These are phyloP conservation scores for Sigmodon hispidus DNA, from an alignment of 2,113 vertebrate species.

Conservation along the genomic window DNA sequence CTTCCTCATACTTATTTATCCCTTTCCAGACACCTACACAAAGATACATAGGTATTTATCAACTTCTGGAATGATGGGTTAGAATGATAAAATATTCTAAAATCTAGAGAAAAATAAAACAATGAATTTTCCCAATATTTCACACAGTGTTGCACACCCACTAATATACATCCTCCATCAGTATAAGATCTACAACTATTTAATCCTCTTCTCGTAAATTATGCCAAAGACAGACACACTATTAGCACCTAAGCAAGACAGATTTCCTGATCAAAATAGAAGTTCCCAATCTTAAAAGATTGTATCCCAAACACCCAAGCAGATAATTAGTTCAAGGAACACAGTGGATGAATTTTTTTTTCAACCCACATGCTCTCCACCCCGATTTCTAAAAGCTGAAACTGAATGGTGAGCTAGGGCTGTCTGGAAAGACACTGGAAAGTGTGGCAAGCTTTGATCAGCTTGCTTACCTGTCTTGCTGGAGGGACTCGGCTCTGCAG, in stretches of 20 bases:
- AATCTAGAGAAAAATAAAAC: constrained; percentile 25
- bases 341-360: not conserved
- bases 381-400: constrained; percentile 42
- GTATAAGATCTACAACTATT: constrained; percentile 3
- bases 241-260: constrained; percentile 26
- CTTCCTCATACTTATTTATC: not conserved
- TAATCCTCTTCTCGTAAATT: constrained; percentile 48
- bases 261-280: not conserved
- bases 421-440: too few species aligned
- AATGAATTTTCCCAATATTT: not conserved
- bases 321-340: not conserved
- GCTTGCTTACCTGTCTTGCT: constrained; percentile 24
- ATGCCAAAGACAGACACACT: not conserved
- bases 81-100: constrained; percentile 9
- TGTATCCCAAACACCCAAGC: constrained; percentile 41
- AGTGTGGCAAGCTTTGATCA: constrained; percentile 39
- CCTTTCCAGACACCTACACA: not conserved
- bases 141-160: not conserved
- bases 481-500: not conserved
- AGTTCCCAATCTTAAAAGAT: constrained; percentile 16
- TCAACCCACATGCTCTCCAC: not conserved
- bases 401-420: not conserved
- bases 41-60: not conserved
- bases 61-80: not conserved
- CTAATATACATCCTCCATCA: not conserved